Evolutionary conservation across 2,113 vertebrate species (phyloP).

Genomic region (Peromyscus maniculatus): DNA sequence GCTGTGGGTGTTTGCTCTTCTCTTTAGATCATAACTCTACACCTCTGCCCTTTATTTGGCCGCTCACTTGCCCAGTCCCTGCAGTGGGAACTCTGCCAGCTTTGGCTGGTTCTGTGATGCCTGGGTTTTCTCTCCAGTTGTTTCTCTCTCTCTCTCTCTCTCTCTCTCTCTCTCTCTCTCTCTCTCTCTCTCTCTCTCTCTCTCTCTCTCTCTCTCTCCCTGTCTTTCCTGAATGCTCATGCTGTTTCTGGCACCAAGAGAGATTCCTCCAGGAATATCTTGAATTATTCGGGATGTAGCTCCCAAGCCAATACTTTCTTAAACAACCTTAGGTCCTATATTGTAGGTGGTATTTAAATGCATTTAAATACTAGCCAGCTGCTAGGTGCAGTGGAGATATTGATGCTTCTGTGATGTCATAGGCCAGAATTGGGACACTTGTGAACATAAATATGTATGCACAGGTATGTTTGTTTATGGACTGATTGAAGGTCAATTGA

Average conservation of each 20-base stretch:
- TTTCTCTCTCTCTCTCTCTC: neutral
- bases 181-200: neutral
- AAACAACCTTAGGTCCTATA: neutral
- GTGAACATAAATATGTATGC: neutral
- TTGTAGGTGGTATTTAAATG: neutral
- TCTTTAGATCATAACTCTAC: neutral
- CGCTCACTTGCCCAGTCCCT: neutral
- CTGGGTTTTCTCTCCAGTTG: neutral
- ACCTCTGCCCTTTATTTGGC: neutral
- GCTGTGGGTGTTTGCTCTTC: neutral
- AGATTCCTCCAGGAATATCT: neutral
- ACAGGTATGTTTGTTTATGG: neutral
- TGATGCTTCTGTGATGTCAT: neutral
- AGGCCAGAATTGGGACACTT: neutral
- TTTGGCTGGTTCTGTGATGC: neutral
- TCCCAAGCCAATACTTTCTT: neutral
- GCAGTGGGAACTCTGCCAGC: neutral
- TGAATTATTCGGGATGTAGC: neutral
- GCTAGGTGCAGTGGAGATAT: neutral
- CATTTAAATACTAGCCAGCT: neutral
- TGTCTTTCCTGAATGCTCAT: neutral
- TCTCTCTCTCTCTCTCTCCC: no score
- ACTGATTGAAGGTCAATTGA: neutral
- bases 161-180: no score
- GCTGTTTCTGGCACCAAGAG: neutral